phyloP scores from a whole-genome alignment of 2,888 invertebrate genomes.

The Lepidonotus clava region DNA sequence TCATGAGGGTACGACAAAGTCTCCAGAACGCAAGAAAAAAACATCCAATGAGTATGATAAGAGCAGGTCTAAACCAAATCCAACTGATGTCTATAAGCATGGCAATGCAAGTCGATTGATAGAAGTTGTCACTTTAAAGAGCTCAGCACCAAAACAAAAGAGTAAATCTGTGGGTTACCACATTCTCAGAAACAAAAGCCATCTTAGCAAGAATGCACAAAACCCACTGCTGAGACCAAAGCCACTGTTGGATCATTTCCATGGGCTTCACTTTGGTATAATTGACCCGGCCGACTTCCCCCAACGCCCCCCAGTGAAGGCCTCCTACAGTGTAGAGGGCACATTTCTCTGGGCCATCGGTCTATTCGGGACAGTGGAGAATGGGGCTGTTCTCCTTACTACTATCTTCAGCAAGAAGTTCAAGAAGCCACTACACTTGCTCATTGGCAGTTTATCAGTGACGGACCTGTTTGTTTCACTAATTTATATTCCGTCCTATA shows the following conservation, averaged over 20 bases:
- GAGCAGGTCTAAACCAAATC: neutral
- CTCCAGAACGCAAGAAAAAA: too few relatives aligned
- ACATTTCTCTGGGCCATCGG: constrained; percentile 63
- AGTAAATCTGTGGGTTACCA: too few relatives aligned
- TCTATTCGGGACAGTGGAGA: constrained; percentile 60
- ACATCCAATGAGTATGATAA: too few relatives aligned
- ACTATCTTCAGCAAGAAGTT: constrained; percentile 50
- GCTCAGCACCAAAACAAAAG: neutral
- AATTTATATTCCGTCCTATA: constrained; percentile 63
- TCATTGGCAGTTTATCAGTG: constrained; percentile 56
- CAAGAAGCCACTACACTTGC: constrained; percentile 59
- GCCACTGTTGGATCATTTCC: constrained; percentile 50
- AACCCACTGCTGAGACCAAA: neutral
- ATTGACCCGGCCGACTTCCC: constrained; percentile 25
- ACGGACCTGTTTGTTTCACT: constrained; percentile 61
- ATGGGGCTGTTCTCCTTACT: constrained; percentile 60
- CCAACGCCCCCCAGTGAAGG: constrained; percentile 42
- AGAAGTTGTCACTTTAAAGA: neutral
- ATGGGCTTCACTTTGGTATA: constrained; percentile 47
- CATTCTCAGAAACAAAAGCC: too few relatives aligned
- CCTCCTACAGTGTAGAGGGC: constrained; percentile 60
- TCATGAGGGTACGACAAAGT: too few relatives aligned
- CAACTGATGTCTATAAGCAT: neutral
- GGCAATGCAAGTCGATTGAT: neutral
- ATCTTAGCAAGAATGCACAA: neutral